A percentile compares a stretch with the other conserved stretches of the same genome.
phyloP scores from a whole-genome alignment of 2,113 vertebrate genomes.

The Macquaria australasica region DNA sequence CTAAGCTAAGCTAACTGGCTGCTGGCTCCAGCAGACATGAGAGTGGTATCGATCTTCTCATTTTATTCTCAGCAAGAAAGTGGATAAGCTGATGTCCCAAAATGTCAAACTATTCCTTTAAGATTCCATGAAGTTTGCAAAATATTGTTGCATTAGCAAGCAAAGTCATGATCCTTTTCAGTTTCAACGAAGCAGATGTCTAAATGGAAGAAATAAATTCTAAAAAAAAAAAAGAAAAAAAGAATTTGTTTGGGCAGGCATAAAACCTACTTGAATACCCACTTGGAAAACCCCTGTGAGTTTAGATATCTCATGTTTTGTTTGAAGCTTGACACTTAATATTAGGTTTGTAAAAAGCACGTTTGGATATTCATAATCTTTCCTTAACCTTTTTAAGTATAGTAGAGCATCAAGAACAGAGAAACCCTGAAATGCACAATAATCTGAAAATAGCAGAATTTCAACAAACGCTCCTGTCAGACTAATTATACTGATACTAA shows the following conservation, averaged over 20 bases:
- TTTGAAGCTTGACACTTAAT: background rate
- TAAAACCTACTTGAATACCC: background rate
- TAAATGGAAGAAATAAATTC: no score
- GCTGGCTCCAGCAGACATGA: no score
- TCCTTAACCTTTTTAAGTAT: background rate
- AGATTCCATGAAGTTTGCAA: background rate
- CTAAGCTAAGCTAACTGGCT: no score
- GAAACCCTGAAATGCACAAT: background rate
- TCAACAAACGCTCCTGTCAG: background rate
- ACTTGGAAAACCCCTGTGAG: background rate
- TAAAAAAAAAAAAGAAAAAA: no score
- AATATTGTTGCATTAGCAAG: background rate
- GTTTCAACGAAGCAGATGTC: no score
- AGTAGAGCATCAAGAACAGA: background rate
- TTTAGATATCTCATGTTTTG: background rate
- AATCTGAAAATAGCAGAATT: no score
- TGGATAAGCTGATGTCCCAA: no score
- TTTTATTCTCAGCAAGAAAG: background rate
- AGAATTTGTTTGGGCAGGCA: background rate
- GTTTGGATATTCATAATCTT: no score
- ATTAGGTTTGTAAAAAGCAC: background rate
- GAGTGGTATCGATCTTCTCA: background rate
- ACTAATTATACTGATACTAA: background rate
- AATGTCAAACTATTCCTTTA: no score
- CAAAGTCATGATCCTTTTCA: no score